Base-by-base conservation (phyloP, 2,797 vertebrate genomes). In the Denticeps clupeoides region DNA sequence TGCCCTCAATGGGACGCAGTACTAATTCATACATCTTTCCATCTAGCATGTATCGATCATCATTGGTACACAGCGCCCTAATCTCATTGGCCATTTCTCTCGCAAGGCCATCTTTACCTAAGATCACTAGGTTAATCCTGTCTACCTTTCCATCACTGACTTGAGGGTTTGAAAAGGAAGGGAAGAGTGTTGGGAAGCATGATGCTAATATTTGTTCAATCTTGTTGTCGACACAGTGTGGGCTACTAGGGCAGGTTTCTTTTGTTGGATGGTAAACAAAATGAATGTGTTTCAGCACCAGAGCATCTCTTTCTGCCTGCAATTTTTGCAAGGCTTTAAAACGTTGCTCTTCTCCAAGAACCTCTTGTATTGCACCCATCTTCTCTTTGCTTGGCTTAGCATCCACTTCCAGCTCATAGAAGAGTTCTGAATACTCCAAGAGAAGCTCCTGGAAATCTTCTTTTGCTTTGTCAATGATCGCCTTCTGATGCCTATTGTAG, bases 361-460 rank as follows among this genome's bases (percentile, higher is more conserved):
- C 87, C 0, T 90, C 88, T 61, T 89, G 88, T 38, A 90, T 90
- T 16, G 87, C 86, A 0, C 82, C 87, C 87, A 90, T 89, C 53
- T 90, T 90, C 63, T 90, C 87, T 66, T 90, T 90, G 74, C 88
- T 90, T 56, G 88, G 88, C 8, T 90, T 89, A 3, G 88, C 88
- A 27, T 90, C 88, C 4, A 90, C 66, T 55, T 88, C 87, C 27
- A 90, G 78, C 49, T 90, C 88, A 35, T 90, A 90, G 47, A 90
- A 90, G 3, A 90, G 72, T 59, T 90, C 88, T 0, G 87, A 90
- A 45, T 87, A 90, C 41, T 90, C 88, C 10, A 90, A 37, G 8
- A 90, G 76, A 16, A 90, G 72, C 59, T 90, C 88, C 61, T 90
- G 88, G 57, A 90, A 89, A 25, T 89, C 87, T 58, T 90, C 88